Base-by-base conservation (phyloP, 2,113 vertebrate genomes). In the Rhynchomys soricoides region DNA sequence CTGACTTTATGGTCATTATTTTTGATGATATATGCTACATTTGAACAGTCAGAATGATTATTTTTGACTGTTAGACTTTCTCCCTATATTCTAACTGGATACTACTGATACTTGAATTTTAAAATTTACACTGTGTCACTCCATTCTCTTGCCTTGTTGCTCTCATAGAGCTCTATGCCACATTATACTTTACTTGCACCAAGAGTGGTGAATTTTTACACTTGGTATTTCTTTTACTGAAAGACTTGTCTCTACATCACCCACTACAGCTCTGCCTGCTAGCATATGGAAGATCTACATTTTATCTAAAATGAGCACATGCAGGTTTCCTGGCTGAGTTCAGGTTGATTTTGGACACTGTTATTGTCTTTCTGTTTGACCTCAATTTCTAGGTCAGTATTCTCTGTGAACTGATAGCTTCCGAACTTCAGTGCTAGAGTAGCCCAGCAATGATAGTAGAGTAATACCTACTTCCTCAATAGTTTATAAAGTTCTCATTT, bases 241-340 rank as follows among this genome's bases (percentile, higher is more conserved):
- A 73, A 83, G 45, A 24, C 40, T 52, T 31, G 59, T 83, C 66
- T 52, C 29, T 79, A 21, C 37, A 83, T 43, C 24, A 85, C 34
- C 31, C 37, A 43, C 16, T 52, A 73, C 48, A 78, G 12, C 12
- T 45, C 55, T 87, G 17, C 34, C 75, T n/a, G n/a, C 40, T 74
- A 62, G 31, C 74, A 90, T 79, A 79, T 94, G 43, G 48, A 83
- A 96, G 10, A 70, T 95, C 86, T 73, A 43, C 40, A 50, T 79
- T 93, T 90, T 96, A 79, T 94, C 85, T 97, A 88, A 91, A 92
- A 74, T 88, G 45, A 95, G 62, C 17, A 43, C 55, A 87, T n/a
- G 55, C 24, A 66, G 19, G 40, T 68, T 90, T 94, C 64, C 79
- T 90, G 59, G 31, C 92, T 79, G 77, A 62, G 24, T 45, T 78